Percentiles rank a stretch among this genome's conserved stretches.
Conservation (phyloP, 2,797 vertebrate genomes). For the Chloroceryle inda region DNA sequence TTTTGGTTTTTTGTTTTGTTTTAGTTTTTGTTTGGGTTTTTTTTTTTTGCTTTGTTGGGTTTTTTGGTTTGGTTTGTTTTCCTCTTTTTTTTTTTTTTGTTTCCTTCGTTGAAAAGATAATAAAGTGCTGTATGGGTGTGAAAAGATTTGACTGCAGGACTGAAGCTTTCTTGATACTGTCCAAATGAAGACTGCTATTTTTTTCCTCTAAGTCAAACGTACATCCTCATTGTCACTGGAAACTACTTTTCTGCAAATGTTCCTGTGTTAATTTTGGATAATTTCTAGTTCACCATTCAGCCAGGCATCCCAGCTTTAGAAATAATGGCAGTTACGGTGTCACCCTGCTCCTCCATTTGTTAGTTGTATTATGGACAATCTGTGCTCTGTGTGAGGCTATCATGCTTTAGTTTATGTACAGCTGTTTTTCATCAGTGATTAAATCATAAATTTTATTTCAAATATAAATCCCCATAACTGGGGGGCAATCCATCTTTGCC, state of each 20-base stretch:
- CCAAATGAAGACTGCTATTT: too few species aligned
- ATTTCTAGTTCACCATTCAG: not conserved
- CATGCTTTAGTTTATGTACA: not conserved
- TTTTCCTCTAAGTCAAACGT: too few species aligned
- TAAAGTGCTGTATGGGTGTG: too few species aligned
- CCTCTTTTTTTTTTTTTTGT: too few species aligned
- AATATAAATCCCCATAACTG: not conserved
- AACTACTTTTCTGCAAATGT: constrained; percentile 1
- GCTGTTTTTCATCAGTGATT: not conserved
- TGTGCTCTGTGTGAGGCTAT: not conserved
- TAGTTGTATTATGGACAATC: not conserved
- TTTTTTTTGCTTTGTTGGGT: too few species aligned
- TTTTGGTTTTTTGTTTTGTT: too few species aligned
- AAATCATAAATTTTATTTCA: not conserved
- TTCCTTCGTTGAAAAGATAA: too few species aligned
- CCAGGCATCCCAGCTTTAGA: not conserved
- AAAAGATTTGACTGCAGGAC: too few species aligned
- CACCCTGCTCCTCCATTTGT: not conserved
- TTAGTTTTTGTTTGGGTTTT: too few species aligned
- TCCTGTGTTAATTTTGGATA: constrained; percentile 2
- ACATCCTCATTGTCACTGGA: not conserved
- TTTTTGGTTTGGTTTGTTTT: too few species aligned
- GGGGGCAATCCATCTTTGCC: not conserved
- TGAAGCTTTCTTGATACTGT: too few species aligned
- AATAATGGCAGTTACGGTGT: not conserved